Evolutionary conservation across 2,797 vertebrate species (phyloP).

Genomic region (Triplophysa yarkandensis): DNA sequence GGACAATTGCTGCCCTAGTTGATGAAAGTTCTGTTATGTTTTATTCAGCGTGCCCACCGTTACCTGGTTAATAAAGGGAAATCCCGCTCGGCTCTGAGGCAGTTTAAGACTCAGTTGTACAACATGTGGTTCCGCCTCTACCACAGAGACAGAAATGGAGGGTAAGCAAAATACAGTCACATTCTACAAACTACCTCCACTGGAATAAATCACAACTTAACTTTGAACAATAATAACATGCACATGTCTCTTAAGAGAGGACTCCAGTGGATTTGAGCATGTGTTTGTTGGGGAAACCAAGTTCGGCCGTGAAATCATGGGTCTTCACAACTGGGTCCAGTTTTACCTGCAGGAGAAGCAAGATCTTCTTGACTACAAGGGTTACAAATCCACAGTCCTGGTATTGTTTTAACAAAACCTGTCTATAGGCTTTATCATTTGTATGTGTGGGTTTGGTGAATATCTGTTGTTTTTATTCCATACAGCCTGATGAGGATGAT

Average conservation of each 20-base stretch:
- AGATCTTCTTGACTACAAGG: conserved; percentile 79
- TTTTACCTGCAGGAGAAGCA: conserved; percentile 84
- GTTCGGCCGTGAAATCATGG: conserved; percentile 75
- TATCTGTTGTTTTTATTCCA: not conserved
- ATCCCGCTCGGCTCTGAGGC: conserved; percentile 66
- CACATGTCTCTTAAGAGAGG: conserved; percentile 64
- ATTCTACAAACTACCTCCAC: not conserved
- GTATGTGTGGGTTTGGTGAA: not conserved
- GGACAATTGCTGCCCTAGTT: not conserved
- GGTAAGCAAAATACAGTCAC: conserved; percentile 67
- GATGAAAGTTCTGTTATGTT: not conserved
- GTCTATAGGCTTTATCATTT: not conserved
- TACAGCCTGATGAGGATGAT: conserved; percentile 80
- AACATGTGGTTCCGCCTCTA: conserved; percentile 88
- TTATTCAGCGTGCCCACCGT: conserved; percentile 76
- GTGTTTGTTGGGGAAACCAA: conserved; percentile 84
- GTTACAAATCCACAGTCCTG: conserved; percentile 69
- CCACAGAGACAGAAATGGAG: conserved; percentile 73
- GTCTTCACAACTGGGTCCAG: conserved; percentile 88
- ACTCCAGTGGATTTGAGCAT: conserved; percentile 85
- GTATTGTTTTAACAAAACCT: conserved; percentile 62
- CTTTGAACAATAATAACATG: not conserved
- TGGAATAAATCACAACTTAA: not conserved
- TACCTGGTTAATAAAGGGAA: conserved; percentile 80
- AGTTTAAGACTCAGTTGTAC: conserved; percentile 81